Conservation (phyloP, 92 coral and sea anemone species). For the Chrysogorgia sp. region DNA sequence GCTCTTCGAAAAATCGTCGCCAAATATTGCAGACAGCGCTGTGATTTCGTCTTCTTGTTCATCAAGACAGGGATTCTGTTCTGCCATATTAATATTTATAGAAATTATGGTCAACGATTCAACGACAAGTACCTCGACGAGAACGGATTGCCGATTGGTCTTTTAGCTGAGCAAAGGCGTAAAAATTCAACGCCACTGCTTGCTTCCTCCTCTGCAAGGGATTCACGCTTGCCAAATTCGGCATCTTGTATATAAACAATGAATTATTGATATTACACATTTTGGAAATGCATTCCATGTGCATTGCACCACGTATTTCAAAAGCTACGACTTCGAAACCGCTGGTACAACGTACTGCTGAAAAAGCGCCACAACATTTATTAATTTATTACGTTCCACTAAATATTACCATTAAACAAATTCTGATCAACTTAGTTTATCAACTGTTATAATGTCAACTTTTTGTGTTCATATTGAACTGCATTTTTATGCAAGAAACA, state of each 20-base stretch:
- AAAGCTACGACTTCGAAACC: background rate
- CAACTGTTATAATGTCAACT: too few relatives aligned
- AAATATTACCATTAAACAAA: too few relatives aligned
- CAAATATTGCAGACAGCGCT: conserved; percentile 80
- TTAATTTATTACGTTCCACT: background rate
- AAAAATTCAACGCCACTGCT: background rate
- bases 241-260: background rate
- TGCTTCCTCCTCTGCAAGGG: too few relatives aligned
- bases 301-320: background rate
- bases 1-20: conserved; percentile 63
- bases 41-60: conserved; percentile 87
- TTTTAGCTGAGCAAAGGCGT: background rate
- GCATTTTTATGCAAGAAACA: too few relatives aligned
- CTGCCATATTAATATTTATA: conserved; percentile 17
- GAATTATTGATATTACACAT: background rate
- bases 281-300: background rate
- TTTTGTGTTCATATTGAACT: too few relatives aligned
- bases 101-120: too few relatives aligned
- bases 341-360: background rate
- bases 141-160: too few relatives aligned
- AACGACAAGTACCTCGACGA: too few relatives aligned
- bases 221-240: too few relatives aligned
- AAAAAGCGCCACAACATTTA: too few relatives aligned
- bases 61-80: conserved; percentile 20
- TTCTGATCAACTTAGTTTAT: too few relatives aligned